Evolutionary conservation across 2,888 invertebrate genomes (phyloP).

Genomic region (Schizotus pectinicornis): DNA sequence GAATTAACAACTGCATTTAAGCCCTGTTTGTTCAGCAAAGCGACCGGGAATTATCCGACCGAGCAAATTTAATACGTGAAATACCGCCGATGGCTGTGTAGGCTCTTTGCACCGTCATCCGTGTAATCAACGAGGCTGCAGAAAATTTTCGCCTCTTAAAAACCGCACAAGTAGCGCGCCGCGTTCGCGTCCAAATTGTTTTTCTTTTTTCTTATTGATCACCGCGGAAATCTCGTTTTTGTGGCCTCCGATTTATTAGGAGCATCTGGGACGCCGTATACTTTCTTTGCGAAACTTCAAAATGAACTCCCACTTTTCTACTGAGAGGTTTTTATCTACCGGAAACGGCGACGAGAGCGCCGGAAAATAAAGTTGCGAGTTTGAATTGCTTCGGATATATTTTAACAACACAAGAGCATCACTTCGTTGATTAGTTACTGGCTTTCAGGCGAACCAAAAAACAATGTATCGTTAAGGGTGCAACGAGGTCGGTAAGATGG

Average conservation of each 20-base stretch:
- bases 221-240: background rate
- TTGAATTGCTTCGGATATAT: conserved; percentile 6
- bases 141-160: no score
- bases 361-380: conserved; percentile 8
- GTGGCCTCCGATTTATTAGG: no score
- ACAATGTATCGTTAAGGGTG: no score
- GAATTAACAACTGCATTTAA: no score
- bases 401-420: conserved; percentile 12
- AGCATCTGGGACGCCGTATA: no score
- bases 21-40: background rate
- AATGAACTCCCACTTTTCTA: background rate
- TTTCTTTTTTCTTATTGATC: background rate
- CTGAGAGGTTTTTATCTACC: conserved; percentile 11
- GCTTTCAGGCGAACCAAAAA: background rate
- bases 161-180: no score
- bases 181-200: no score
- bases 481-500: no score
- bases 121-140: conserved; percentile 9
- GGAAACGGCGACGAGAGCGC: conserved; percentile 5
- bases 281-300: background rate
- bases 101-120: conserved; percentile 9
- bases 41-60: conserved; percentile 1
- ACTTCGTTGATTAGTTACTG: conserved; percentile 2
- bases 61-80: conserved; percentile 4
- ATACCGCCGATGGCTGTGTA: background rate